Evolutionary conservation across 2,888 invertebrate species (phyloP).

Genomic region (Drosophila heteroneura): DNA sequence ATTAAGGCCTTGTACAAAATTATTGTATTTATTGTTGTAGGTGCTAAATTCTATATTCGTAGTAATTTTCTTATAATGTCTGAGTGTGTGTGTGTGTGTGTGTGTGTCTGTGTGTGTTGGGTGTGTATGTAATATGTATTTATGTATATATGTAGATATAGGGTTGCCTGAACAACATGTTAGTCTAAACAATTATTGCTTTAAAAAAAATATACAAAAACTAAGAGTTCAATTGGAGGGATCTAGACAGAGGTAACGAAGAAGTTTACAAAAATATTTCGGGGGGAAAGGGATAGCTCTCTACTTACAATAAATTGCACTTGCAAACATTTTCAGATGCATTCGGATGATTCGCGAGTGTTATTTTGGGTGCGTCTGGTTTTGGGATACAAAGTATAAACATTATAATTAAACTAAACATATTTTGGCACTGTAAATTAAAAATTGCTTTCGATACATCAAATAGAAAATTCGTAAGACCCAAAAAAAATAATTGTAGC

Average conservation of each 20-base stretch:
- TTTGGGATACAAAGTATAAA: constrained; percentile 40
- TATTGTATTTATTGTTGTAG: constrained; percentile 71
- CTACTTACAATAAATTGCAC: constrained; percentile 63
- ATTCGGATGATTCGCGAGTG: constrained; percentile 56
- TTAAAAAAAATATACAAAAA: constrained; percentile 63
- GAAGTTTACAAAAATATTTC: constrained; percentile 46
- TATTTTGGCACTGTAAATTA: constrained; percentile 83
- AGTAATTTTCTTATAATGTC: constrained; percentile 39
- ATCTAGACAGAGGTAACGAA: constrained; percentile 37
- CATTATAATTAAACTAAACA: constrained; percentile 78
- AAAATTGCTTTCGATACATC: constrained; percentile 67
- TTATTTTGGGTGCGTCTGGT: constrained; percentile 23
- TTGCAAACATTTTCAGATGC: constrained; percentile 59
- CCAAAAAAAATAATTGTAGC: constrained; percentile 22
- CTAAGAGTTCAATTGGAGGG: constrained; percentile 30
- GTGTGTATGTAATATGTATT: constrained; percentile 20
- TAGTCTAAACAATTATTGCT: constrained; percentile 55
- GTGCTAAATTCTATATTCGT: constrained; percentile 76
- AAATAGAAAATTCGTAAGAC: constrained; percentile 42
- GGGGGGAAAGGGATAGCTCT: constrained; percentile 1
- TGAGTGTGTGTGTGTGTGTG: constrained; percentile 14
- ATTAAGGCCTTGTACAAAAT: constrained; percentile 81
- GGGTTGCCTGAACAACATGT: constrained; percentile 44
- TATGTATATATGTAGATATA: constrained; percentile 20
- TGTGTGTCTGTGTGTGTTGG: constrained; percentile 14